Base-by-base conservation (phyloP, 1,140 invertebrate genomes). In the Drosophila mojavensis region DNA sequence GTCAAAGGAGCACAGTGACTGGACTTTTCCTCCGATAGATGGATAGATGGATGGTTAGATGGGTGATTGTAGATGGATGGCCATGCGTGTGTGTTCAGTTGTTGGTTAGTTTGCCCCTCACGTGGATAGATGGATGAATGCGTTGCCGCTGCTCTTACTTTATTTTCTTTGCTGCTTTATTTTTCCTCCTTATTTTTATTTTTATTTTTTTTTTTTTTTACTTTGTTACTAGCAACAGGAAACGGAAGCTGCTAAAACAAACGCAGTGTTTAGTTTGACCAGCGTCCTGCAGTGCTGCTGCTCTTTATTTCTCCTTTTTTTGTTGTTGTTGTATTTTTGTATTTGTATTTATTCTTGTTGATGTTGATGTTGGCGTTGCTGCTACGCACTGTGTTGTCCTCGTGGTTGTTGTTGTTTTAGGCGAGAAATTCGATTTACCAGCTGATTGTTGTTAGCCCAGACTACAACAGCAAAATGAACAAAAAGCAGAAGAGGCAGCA, bases 211-310 rank as follows among this genome's bases (percentile, higher is more conserved):
- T 62, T 20, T 20, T 17, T 9, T 17, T 36, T 54, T 17, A n/a
- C n/a, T 33, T 55, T 55, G 53, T 20, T 60, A 33, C 36, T 63
- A 26, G 54, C 45, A 72, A 81, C 84, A 89, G 84, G 84, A 89
- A 89, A 81, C 84, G 84, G 84, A 89, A 90, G 84, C 84, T 84
- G 80, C 84, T 89, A 89, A 89, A 89, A 89, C 84, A 89, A 89
- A 89, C 84, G 83, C 61, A 69, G 74, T 88, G 84, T 88, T 88
- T 88, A 88, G 84, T 81, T 88, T 84, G 79, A 77, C 53, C 56
- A 45, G 45, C 36, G 77, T 65, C 62, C 66, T 74, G 68, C 47
- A 66, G 73, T 36, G 69, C 36, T 59, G 55, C 45, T 28, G 53
- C 36, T 9, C 55, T 58, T 24, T 33, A 15, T 15, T 53, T 30